Evolutionary conservation across 2,113 vertebrate genomes (phyloP).

Genomic region (Heloderma charlesbogerti): DNA sequence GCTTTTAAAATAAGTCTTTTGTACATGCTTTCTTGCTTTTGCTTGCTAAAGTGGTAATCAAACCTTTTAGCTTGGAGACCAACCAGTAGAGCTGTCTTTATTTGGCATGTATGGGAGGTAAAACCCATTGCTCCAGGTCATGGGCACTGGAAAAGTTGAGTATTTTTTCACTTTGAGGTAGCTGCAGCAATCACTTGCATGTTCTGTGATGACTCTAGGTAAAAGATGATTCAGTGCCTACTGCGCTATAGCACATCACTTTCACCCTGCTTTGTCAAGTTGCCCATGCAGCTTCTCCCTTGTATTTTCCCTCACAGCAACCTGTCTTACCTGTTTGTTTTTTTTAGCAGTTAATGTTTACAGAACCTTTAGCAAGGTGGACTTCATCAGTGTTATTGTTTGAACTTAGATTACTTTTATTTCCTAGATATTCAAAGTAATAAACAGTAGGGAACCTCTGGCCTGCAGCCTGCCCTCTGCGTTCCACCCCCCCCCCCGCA

Average conservation of each 20-base stretch:
- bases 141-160: neutral
- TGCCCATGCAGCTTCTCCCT: neutral
- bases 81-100: neutral
- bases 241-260: neutral
- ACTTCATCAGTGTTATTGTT: neutral
- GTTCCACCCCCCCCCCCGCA: neutral
- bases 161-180: neutral
- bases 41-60: neutral
- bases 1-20: slow-evolving; percentile 1
- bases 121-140: neutral
- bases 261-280: neutral
- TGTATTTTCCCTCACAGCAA: neutral
- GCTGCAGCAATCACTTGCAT: neutral
- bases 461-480: neutral
- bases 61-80: neutral
- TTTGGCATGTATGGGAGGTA: neutral
- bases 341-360: neutral
- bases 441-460: neutral
- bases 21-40: neutral
- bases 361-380: neutral
- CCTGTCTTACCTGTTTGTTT: neutral
- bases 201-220: neutral
- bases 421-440: neutral
- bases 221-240: neutral
- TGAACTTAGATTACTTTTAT: neutral